phyloP scores from a whole-genome alignment of 2,113 vertebrate species.

The Lagopus leucura region DNA sequence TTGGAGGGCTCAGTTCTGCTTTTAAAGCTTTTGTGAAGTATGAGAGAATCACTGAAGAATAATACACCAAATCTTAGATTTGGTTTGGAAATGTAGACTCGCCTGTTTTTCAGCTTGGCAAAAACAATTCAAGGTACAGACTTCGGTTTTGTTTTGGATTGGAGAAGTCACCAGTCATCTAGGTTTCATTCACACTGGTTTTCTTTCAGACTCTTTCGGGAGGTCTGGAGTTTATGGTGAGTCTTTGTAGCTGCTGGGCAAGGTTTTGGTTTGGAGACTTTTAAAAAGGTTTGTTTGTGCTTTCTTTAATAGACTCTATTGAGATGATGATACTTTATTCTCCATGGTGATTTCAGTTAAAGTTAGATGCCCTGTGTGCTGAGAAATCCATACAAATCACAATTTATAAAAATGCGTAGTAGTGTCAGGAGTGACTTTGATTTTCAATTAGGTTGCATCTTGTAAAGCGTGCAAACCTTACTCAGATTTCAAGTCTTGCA shows the following conservation, averaged over 20 bases:
- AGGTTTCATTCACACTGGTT: not conserved
- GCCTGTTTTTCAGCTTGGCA: not conserved
- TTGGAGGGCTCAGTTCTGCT: not conserved
- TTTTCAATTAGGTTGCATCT: not conserved
- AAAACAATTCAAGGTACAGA: not conserved
- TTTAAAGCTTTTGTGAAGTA: not conserved
- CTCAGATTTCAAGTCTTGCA: accelerated
- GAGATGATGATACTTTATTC: not conserved
- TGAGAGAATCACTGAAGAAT: not conserved
- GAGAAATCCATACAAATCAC: not conserved
- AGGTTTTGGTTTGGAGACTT: not conserved
- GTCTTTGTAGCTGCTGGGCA: not conserved
- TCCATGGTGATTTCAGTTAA: not conserved
- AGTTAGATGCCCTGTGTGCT: not conserved
- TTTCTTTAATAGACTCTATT: not conserved
- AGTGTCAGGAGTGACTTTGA: not conserved
- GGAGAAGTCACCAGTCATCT: not conserved
- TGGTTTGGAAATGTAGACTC: not conserved
- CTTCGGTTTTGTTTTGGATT: not conserved
- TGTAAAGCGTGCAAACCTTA: not conserved
- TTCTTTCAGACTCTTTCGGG: not conserved
- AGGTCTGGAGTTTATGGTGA: not conserved
- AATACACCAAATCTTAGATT: not conserved
- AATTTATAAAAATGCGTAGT: not conserved
- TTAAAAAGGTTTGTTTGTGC: not conserved